These are phyloP conservation scores for Aix galericulata DNA, from an alignment of 2,113 vertebrate species.

Conservation along the genomic window DNA sequence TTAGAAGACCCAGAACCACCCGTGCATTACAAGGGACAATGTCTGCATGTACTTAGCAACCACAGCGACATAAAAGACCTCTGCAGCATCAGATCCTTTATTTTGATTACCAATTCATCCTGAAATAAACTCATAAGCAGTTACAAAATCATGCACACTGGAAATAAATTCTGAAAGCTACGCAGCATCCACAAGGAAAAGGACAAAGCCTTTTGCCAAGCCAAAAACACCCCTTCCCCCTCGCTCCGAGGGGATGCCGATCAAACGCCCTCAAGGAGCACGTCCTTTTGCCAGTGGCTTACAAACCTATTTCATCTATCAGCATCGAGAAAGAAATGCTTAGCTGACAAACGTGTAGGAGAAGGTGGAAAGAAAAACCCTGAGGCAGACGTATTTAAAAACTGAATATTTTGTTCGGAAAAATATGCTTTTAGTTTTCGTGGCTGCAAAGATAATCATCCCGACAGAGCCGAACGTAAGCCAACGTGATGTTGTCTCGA, in stretches of 20 bases:
- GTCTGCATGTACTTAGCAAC: not conserved
- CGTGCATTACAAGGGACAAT: not conserved
- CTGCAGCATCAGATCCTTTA: not conserved
- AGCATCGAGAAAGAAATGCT: not conserved
- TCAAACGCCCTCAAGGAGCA: not conserved
- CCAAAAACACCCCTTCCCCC: not conserved
- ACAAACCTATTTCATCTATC: not conserved
- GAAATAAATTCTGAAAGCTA: constrained; percentile 4
- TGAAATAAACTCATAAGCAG: not conserved
- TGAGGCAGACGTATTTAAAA: not conserved
- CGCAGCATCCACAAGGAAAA: not conserved
- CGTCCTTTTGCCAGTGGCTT: not conserved
- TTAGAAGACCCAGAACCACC: not conserved
- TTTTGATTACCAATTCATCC: not conserved
- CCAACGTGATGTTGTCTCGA: not conserved
- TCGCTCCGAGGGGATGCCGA: fast-evolving
- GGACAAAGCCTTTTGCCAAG: not conserved
- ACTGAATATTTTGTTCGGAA: not conserved
- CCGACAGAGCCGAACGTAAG: not conserved
- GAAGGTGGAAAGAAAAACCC: not conserved
- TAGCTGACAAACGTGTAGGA: not conserved
- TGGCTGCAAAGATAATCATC: not conserved
- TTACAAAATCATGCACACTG: not conserved
- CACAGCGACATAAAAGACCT: not conserved
- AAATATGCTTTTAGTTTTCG: not conserved